Evolutionary conservation across 2,888 invertebrate species (phyloP), one percentile per base, ranked within the genome.

Genomic region (Mimumesa dahlbomi): DNA sequence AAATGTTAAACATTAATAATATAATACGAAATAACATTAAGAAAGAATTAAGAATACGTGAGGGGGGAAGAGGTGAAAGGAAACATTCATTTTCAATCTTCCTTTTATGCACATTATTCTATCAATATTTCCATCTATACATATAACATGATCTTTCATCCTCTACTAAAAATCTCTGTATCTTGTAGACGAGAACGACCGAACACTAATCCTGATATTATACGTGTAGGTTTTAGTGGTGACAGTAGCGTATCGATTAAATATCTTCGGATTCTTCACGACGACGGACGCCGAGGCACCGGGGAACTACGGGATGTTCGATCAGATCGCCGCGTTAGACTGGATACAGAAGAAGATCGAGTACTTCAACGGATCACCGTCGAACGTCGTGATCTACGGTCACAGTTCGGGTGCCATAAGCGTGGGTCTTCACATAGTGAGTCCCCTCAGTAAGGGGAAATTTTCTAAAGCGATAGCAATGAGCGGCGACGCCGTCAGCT

Each of bases 191-290:
- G 6, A 6, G 9, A 9, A 29, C 29, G 29, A 29, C 6, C n/a
- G 4, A 11, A 7, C n/a, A 34, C 3, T 34, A 34, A 34, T 34
- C 3, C n/a, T n/a, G n/a, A 0, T 34, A 1, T 7, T 9, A 18
- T 45, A 11, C 16, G 14, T 40, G 5, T 65, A 93, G 92, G 91
- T 96, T 11, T 93, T 96, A 79, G 94, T 96, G 49, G 94, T 96
- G 5, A 94, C 95, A 0, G 93, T 95, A 38, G 94, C 95, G 0
- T 96, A 94, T 89, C 93, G 96, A 5, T 90, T 96, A 46, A 95
- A 94, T 87, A 94, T 96, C 72, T 93, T 96, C 78, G 96, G 96
- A n/a, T 96, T 96, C 86, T 93, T 96, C 84, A 94, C 95, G 13
- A 94, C 95, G 4, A 91, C 93, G 80, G 95, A 96, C 84, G 93